Base-by-base conservation (phyloP, 2,113 vertebrate genomes). In the Oophaga pumilio region DNA sequence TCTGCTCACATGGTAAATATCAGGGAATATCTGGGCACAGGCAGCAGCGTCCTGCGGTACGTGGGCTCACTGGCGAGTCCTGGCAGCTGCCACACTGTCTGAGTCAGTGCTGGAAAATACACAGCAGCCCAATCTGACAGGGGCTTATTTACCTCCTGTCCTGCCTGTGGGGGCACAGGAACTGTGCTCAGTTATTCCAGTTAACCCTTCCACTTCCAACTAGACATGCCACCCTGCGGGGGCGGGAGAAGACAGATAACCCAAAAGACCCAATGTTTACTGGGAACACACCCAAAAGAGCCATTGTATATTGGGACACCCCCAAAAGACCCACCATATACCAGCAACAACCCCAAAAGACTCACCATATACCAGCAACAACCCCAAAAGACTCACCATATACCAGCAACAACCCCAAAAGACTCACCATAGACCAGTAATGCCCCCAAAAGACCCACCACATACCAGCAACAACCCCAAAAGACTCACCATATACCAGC, bases 21-120 rank as follows among this genome's bases (percentile, higher is more conserved):
- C 33, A 73, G 69, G 69, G 15, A 49, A 49, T 13, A 49, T 74
- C 71, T 69, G 26, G 68, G 68, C 68, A 28, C 68, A 28, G 68
- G 26, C 15, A 14, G 28, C 15, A 28, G 7, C 11, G 24, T 50
- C 49, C 49, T 53, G 10, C 22, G 28, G 80, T 57, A 33, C 28
- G 80, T 66, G 80, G 80, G 80, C 62, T 33, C 59, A 64, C 24
- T 79, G 76, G 50, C 22, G 57, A 60, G 26, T 26, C 24, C 53
- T 60, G 78, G 24, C 78, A 80, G 53, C 78, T 60, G 24, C 78
- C 57, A 26, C 20, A 43, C 53, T 20, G 9, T 28, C 18, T 80
- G 79, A 82, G 26, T 82, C 80, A 82, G 59, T 6, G 20, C 33
- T 66, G 60, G 60, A 66, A 82, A 82, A 82, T 82, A 82, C 59